These are phyloP conservation scores for Oreocharis arfaki DNA, from an alignment of 2,113 vertebrate species.

Conservation along the genomic window DNA sequence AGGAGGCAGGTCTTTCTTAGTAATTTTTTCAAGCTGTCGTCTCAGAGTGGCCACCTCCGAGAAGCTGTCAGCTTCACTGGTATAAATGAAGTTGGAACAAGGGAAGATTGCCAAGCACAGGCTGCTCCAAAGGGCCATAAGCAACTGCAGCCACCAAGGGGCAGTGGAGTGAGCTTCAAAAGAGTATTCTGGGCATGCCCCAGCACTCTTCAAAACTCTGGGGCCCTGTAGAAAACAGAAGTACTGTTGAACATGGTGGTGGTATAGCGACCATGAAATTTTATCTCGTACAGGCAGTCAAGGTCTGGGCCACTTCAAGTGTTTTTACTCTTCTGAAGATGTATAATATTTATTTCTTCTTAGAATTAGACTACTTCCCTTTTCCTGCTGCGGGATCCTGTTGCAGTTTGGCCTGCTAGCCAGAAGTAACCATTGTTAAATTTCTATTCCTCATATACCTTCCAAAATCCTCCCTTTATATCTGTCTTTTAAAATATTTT, in stretches of 20 bases:
- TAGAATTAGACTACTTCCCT: neutral
- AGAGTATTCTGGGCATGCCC: neutral
- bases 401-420: neutral
- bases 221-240: neutral
- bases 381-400: neutral
- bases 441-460: neutral
- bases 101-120: neutral
- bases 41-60: neutral
- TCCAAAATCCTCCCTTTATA: neutral
- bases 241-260: neutral
- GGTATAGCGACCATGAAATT: neutral
- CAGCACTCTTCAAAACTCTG: neutral
- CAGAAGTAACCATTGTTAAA: neutral
- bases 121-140: neutral
- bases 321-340: neutral
- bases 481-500: neutral
- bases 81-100: constrained; percentile 17
- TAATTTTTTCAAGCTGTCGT: constrained; percentile 38
- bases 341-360: neutral
- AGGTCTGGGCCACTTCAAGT: neutral
- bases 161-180: neutral
- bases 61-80: neutral
- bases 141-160: neutral
- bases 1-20: neutral
- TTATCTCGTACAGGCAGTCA: neutral